phyloP scores from a whole-genome alignment of 2,113 vertebrate species.

The Rhinogobius similis region DNA sequence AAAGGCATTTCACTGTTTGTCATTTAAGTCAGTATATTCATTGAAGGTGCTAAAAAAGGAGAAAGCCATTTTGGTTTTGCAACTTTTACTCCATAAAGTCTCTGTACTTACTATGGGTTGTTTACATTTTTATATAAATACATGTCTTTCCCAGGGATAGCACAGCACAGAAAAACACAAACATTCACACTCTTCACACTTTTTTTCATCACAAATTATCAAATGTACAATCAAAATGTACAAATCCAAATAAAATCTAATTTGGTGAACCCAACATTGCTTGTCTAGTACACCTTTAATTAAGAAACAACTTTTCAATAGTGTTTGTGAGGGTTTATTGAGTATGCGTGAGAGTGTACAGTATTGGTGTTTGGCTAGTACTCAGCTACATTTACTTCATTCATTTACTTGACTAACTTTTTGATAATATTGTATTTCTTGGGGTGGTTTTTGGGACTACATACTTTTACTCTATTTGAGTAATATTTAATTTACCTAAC shows the following conservation, averaged over 20 bases:
- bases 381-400: too few relatives aligned
- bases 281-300: slow-evolving; percentile 22
- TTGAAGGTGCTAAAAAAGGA: slow-evolving; percentile 68
- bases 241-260: slow-evolving; percentile 71
- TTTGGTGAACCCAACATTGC: slow-evolving; percentile 59
- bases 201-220: slow-evolving; percentile 28
- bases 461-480: too few relatives aligned
- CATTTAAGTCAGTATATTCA: slow-evolving; percentile 46
- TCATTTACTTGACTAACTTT: too few relatives aligned
- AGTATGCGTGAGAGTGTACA: too few relatives aligned
- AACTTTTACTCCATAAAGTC: slow-evolving; percentile 40
- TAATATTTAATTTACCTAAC: too few relatives aligned
- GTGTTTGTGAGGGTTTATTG: too few relatives aligned
- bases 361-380: too few relatives aligned
- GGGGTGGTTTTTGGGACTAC: too few relatives aligned
- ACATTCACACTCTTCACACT: not conserved
- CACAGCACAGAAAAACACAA: not conserved
- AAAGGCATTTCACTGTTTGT: not conserved
- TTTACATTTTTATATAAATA: slow-evolving; percentile 37
- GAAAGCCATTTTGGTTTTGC: slow-evolving; percentile 40
- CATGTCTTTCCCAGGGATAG: slow-evolving; percentile 13
- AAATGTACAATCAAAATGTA: slow-evolving; percentile 39
- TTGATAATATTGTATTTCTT: too few relatives aligned
- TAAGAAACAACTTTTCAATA: not conserved
- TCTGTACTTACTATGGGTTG: slow-evolving; percentile 43